Evolutionary conservation across 2,797 vertebrate genomes (phyloP).

Genomic region (Loris lydekkerianus): DNA sequence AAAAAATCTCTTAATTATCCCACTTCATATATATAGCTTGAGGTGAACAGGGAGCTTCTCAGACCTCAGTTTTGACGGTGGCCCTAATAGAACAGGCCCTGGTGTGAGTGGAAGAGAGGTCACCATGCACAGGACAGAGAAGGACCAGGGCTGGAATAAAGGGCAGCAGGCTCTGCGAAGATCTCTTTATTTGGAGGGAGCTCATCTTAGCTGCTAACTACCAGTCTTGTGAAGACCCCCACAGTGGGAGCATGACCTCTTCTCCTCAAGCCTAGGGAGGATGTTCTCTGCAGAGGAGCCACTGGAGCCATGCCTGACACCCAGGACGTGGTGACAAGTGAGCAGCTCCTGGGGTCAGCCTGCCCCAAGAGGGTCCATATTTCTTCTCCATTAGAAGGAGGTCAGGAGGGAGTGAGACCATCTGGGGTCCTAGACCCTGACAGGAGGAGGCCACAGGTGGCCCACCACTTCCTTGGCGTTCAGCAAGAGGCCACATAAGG

Average conservation of each 20-base stretch:
- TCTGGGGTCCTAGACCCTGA: not conserved
- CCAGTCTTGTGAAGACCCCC: not conserved
- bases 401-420: not conserved
- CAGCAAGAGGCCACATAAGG: no score
- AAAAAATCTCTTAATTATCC: not conserved
- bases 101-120: not conserved
- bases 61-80: not conserved
- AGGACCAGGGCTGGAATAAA: not conserved
- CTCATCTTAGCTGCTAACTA: not conserved
- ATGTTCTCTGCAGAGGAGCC: not conserved
- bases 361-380: not conserved
- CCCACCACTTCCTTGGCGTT: no score
- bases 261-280: not conserved
- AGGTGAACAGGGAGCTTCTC: not conserved
- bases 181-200: not conserved
- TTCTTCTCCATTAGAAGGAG: not conserved
- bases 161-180: not conserved
- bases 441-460: not conserved
- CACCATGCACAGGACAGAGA: not conserved
- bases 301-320: not conserved
- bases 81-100: not conserved
- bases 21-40: not conserved
- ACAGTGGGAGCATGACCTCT: no score
- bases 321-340: rapidly evolving
- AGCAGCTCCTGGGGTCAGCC: not conserved